Percentiles rank a stretch among this genome's conserved stretches.
phyloP scores from a whole-genome alignment of 2,113 vertebrate species.

The Crotalus helleri region DNA sequence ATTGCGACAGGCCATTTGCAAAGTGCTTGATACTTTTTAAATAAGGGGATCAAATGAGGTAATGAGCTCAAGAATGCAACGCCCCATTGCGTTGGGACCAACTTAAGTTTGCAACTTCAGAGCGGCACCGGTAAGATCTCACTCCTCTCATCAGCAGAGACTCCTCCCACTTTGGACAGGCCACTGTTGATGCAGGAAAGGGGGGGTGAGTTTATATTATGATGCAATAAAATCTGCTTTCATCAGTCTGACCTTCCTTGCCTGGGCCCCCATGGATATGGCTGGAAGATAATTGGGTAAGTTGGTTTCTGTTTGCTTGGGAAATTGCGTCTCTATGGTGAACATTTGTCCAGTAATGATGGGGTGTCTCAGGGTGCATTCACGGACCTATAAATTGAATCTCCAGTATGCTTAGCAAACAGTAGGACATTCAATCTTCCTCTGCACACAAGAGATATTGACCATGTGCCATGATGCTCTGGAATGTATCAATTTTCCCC shows the following conservation, averaged over 20 bases:
- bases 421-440: no score
- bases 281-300: background rate
- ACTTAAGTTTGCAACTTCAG: background rate
- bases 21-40: constrained; percentile 46
- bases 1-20: constrained; percentile 56
- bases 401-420: background rate
- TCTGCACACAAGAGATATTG: background rate
- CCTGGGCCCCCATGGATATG: background rate
- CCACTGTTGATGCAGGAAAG: background rate
- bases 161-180: background rate
- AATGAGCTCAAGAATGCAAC: background rate
- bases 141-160: background rate
- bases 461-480: background rate
- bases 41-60: background rate
- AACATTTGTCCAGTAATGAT: background rate
- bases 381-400: background rate
- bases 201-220: background rate
- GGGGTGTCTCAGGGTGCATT: background rate
- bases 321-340: background rate
- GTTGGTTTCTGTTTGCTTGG: background rate
- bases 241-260: background rate
- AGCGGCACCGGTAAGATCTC: background rate
- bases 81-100: background rate
- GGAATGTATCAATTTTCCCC: background rate
- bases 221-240: background rate